Conservation (phyloP, 1,140 invertebrate species). For the Archegozetes longisetosus region DNA sequence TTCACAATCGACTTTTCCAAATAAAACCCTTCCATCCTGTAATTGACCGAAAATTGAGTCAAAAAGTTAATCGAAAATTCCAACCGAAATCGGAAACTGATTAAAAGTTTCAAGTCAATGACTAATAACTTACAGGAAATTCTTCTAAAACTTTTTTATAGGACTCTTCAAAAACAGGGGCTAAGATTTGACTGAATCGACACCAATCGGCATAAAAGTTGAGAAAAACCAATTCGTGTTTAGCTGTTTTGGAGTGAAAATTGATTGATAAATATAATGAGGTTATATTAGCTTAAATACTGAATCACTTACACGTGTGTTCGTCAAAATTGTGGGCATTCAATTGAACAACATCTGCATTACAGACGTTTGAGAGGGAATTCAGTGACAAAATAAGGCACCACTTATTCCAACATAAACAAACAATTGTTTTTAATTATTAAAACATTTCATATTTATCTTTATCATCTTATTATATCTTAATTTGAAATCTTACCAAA, state of each 20-base stretch:
- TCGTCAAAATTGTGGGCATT: background rate
- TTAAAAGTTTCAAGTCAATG: slow-evolving; percentile 9
- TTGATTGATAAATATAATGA: background rate
- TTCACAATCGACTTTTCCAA: slow-evolving; percentile 96
- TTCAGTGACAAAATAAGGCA: no score
- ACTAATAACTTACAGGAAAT: slow-evolving; percentile 46
- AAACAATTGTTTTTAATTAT: no score
- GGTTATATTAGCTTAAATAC: background rate
- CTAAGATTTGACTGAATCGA: slow-evolving; percentile 72
- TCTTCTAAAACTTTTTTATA: slow-evolving; percentile 63
- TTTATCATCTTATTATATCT: no score
- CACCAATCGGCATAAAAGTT: slow-evolving; percentile 31
- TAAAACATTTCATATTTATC: no score
- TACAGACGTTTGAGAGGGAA: no score
- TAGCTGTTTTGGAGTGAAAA: slow-evolving; percentile 1
- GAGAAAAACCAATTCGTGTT: slow-evolving; percentile 23
- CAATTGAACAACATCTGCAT: background rate
- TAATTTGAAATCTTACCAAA: no score
- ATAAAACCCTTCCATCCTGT: slow-evolving; percentile 59
- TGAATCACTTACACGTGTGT: slow-evolving; percentile 5
- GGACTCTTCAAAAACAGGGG: slow-evolving; percentile 91
- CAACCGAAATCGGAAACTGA: slow-evolving; percentile 2
- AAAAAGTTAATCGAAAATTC: slow-evolving; percentile 1
- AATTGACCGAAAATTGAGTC: slow-evolving; percentile 17
- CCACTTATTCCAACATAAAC: no score